A percentile compares a stretch with the other conserved stretches of the same genome.
These are phyloP conservation scores for Manis javanica DNA, from an alignment of 2,797 vertebrate genomes.

Conservation along the genomic window DNA sequence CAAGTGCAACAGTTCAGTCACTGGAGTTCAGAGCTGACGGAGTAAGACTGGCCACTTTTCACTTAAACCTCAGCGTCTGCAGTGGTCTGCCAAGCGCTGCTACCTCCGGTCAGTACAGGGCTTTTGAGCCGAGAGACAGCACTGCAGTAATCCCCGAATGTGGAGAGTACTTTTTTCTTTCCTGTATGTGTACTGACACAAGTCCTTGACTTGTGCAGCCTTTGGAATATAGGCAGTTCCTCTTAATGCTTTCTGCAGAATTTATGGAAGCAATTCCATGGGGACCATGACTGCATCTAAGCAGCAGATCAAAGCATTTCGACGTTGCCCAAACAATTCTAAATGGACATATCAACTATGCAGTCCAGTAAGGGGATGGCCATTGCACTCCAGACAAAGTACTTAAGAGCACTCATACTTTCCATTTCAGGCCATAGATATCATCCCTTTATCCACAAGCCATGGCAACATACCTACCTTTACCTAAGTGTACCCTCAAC, in stretches of 20 bases:
- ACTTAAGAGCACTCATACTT: neutral
- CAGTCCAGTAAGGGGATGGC: neutral
- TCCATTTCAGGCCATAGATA: neutral
- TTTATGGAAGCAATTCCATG: neutral
- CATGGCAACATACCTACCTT: neutral
- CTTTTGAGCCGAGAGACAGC: neutral
- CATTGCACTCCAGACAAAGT: no score
- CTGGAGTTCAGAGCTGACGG: neutral
- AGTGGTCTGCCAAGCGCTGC: no score
- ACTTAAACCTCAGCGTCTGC: no score
- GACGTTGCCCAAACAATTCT: neutral
- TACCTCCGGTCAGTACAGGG: no score
- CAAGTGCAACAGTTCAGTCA: neutral
- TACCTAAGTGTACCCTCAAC: no score
- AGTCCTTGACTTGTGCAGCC: neutral
- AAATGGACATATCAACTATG: neutral
- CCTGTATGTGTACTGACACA: neutral
- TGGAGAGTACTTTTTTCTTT: neutral
- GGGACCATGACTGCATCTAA: neutral
- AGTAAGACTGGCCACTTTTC: neutral
- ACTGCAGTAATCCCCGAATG: neutral
- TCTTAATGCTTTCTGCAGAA: neutral
- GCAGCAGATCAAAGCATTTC: neutral
- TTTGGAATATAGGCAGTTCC: neutral
- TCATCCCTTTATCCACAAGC: neutral